Percentiles rank a stretch among this genome's conserved stretches.
Conservation (phyloP, 2,113 vertebrate species). For the Platysteira castanea region DNA sequence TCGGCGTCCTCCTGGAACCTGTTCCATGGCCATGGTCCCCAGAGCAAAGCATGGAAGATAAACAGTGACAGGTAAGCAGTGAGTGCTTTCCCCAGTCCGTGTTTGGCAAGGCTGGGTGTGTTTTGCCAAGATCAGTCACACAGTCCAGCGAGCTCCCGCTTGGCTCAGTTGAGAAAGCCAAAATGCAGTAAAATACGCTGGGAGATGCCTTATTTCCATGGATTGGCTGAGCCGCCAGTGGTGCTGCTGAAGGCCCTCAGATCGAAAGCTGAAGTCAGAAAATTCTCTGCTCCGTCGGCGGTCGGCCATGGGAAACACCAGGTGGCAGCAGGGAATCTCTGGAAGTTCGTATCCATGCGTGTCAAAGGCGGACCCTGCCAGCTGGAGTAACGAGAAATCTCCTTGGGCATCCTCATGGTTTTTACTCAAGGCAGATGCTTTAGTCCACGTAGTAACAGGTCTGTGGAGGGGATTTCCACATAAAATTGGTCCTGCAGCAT, state of each 20-base stretch:
- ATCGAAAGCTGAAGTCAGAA: rapidly evolving
- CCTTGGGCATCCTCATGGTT: neutral
- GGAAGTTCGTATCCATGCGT: neutral
- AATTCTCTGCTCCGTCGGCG: neutral
- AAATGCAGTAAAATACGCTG: neutral
- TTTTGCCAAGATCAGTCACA: neutral
- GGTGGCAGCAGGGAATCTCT: slow-evolving; percentile 61
- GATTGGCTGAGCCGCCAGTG: rapidly evolving
- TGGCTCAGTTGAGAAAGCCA: neutral
- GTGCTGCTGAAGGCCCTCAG: neutral
- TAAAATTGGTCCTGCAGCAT: neutral
- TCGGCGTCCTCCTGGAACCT: neutral
- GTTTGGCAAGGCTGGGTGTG: neutral
- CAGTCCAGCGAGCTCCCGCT: rapidly evolving
- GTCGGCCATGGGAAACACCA: neutral
- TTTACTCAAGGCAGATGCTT: neutral
- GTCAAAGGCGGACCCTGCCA: neutral
- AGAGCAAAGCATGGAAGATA: neutral
- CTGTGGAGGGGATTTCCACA: neutral
- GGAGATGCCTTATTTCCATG: neutral
- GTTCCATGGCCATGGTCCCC: neutral
- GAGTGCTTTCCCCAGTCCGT: neutral
- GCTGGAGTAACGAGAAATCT: neutral
- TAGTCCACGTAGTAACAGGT: neutral
- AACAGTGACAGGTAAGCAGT: neutral